Evolutionary conservation across 2,113 vertebrate species (phyloP).

Genomic region (Pterocles orientalis): DNA sequence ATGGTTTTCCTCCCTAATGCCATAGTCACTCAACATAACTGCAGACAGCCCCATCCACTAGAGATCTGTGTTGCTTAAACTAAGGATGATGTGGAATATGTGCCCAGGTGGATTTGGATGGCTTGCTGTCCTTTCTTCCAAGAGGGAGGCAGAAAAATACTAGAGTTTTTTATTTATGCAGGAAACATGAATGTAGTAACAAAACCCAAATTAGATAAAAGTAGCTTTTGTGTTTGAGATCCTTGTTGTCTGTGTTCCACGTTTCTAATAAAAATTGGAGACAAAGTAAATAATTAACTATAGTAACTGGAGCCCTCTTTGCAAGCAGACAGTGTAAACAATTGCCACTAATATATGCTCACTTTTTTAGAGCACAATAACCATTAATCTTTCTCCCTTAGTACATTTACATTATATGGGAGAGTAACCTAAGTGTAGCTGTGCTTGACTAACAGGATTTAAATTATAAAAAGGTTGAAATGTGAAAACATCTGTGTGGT

Average conservation of each 20-base stretch:
- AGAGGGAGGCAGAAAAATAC: neutral
- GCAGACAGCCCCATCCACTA: neutral
- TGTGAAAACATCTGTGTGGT: neutral
- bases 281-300: conserved; percentile 45
- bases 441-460: neutral
- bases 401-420: neutral
- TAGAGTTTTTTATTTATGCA: neutral
- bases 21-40: fast-evolving
- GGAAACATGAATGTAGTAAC: neutral
- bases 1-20: neutral
- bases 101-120: neutral
- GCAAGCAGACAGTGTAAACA: neutral
- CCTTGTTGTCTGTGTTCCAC: neutral
- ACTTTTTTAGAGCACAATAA: neutral
- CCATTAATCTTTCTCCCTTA: neutral
- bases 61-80: neutral
- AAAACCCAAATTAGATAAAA: neutral
- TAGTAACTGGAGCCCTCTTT: neutral
- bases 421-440: neutral
- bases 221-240: neutral
- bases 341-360: neutral
- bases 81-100: neutral
- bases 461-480: neutral
- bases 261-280: neutral
- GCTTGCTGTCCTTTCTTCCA: neutral